Conservation (phyloP, 2,888 invertebrate species). For the Sympetrum striolatum region DNA sequence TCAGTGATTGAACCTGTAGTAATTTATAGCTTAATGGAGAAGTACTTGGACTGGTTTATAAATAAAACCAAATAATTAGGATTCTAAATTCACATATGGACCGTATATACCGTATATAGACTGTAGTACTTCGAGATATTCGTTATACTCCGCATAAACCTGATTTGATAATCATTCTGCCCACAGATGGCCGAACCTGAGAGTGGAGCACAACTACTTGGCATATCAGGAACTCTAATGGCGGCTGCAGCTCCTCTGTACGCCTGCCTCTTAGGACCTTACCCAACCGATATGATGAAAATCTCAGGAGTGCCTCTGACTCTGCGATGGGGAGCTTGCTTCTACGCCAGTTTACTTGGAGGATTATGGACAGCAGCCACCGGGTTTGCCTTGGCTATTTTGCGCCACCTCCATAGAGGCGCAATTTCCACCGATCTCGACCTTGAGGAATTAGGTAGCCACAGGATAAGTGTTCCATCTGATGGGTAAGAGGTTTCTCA, state of each 20-base stretch:
- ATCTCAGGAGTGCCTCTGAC: not conserved
- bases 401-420: not conserved
- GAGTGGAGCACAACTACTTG: not conserved
- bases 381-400: not conserved
- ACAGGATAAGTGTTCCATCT: not conserved
- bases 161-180: not conserved
- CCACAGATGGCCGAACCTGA: not conserved
- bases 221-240: not conserved
- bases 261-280: not conserved
- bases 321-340: not conserved
- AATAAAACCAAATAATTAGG: too few species aligned
- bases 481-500: not conserved
- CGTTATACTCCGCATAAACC: too few species aligned
- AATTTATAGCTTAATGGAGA: too few species aligned
- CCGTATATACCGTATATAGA: too few species aligned
- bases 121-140: too few species aligned
- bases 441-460: not conserved
- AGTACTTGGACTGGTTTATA: too few species aligned
- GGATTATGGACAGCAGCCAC: not conserved
- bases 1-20: too few species aligned
- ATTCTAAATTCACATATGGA: too few species aligned
- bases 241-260: not conserved
- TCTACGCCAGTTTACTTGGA: not conserved
- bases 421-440: not conserved
- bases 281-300: not conserved